Evolutionary conservation across 2,888 invertebrate species (phyloP).

Genomic region (Mesoligia furuncula): DNA sequence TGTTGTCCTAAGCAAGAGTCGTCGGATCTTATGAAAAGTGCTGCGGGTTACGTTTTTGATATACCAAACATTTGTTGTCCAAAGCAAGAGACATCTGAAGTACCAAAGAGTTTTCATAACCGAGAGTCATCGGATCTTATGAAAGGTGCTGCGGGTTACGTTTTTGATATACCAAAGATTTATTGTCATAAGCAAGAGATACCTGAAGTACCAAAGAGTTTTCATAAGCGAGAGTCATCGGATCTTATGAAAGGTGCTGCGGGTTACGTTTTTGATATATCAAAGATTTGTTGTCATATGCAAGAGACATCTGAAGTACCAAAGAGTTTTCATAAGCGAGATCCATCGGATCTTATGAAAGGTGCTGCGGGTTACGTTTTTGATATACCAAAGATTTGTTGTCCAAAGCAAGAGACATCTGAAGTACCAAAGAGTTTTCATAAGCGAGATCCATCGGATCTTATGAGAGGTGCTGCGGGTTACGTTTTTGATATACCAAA

Average conservation of each 20-base stretch:
- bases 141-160: background rate
- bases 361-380: no score
- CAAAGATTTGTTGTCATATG: background rate
- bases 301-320: background rate
- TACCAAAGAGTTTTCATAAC: no score
- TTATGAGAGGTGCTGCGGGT: background rate
- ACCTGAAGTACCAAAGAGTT: no score
- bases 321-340: background rate
- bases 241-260: no score
- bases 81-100: background rate
- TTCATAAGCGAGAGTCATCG: background rate
- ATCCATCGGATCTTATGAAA: background rate
- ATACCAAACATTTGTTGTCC: background rate
- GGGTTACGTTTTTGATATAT: background rate
- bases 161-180: background rate
- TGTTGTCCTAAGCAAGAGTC: background rate
- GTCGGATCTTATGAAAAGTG: no score
- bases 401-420: background rate
- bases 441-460: background rate
- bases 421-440: background rate
- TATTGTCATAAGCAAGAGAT: background rate
- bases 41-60: background rate
- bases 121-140: background rate
- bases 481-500: background rate
- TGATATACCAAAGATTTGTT: background rate